Base-by-base conservation (phyloP, 2,888 invertebrate genomes). In the Acholoe squamosa region DNA sequence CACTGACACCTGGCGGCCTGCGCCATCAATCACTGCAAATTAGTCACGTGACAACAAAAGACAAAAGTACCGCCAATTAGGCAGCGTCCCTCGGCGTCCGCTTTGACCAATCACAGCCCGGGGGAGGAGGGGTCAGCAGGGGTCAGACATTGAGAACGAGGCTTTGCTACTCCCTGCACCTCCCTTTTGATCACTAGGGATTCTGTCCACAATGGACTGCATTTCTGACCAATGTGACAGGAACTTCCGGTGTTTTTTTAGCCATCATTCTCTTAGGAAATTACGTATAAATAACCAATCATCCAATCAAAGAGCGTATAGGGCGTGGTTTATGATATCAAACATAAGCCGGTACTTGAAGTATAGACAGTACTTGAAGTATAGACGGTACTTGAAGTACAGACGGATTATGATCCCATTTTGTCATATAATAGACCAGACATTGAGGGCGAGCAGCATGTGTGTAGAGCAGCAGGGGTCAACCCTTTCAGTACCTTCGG, bases 21-120 rank as follows among this genome's bases (percentile, higher is more conserved):
- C 22, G 80, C 80, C 80, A 80, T 80, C 80, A 33, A 80, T 80
- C 80, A 80, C 33, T 14, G 12, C 80, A 43, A 80, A 80, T 80
- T 80, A 80, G 80, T 80, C 80, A 80, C 80, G 80, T 80, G 80
- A 80, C 80, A 80, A 34, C 19, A 19, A 43, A 80, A 80, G 80
- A 80, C 80, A 80, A 80, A 80, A 80, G 34, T 34, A 43, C 14
- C 19, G n/a, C 80, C 43, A 80, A 80, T 80, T 80, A 80, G 80
- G 34, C 34, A 12, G 22, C 80, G 33, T 19, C 34, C 80, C 34
- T 43, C 34, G 34, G 33, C 43, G 34, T 80, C 19, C 1, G 3
- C 80, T 34, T 25, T 80, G 80, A 80, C 80, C 80, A 80, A 80
- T 34, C 22, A 16, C 16, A 19, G 43, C 34, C 34, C 80, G 19